Base-by-base conservation (phyloP, 1,140 invertebrate species). In the Leptopilina boulardi region DNA sequence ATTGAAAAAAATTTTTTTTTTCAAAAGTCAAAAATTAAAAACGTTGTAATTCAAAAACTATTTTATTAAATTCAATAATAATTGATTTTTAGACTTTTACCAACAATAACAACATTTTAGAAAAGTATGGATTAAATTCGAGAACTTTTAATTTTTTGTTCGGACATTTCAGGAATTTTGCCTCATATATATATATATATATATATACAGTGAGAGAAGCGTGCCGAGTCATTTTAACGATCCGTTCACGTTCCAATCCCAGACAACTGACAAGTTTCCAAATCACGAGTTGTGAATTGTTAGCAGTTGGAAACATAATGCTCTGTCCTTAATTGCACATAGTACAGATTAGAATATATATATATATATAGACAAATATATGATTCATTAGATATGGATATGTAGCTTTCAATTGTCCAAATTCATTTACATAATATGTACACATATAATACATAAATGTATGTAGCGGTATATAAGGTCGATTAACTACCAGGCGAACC, bases 171-270 rank as follows among this genome's bases (percentile, higher is more conserved):
- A n/a, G n/a, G n/a, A n/a, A n/a, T n/a, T n/a, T n/a, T n/a, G n/a
- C n/a, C n/a, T n/a, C n/a, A n/a, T 34, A 34, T 34, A 38, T 6
- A 8, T 2, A 2, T 38, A 2, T 38, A 38, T 38, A 9, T 2
- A 38, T 38, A 38, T 38, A 9, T 38, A 38, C 34, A 38, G 0
- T 38, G 34, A n/a, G 42, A 73, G 80, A 76, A 80, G 77, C 73
- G 75, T 75, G 77, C 75, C 77, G 71, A 78, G 73, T 80, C 82
- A 77, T 83, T 83, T 83, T 78, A 83, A 83, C 77, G 80, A 82
- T 84, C 77, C 82, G 77, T 80, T 79, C 82, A 76, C 80, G 79
- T 82, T 78, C 79, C 80, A 84, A 80, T 82, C 80, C 79, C 80
- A 47, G 77, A 78, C 21, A 26, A 66, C 56, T 66, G 23, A 26